These are phyloP conservation scores for Tyto alba DNA, from an alignment of 2,113 vertebrate genomes.

Conservation along the genomic window DNA sequence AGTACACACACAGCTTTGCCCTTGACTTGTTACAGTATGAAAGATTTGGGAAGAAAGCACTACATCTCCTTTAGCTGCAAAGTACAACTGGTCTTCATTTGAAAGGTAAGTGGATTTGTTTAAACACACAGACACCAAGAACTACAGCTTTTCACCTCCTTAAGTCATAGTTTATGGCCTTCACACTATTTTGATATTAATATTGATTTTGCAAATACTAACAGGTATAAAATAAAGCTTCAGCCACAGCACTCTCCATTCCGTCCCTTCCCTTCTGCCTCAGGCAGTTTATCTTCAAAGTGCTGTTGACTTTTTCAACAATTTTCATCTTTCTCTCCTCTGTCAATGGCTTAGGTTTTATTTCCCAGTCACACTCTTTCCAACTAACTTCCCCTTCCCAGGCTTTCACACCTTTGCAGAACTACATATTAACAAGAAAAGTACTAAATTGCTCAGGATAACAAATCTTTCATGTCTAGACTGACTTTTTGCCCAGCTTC, in stretches of 20 bases:
- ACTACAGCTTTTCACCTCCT: neutral
- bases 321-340: neutral
- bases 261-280: neutral
- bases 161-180: neutral
- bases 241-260: neutral
- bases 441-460: neutral
- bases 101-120: neutral
- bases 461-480: neutral
- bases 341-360: neutral
- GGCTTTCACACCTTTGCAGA: neutral
- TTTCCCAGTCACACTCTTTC: neutral
- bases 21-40: neutral
- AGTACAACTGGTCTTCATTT: neutral
- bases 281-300: neutral
- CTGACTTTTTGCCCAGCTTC: neutral
- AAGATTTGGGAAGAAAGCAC: neutral
- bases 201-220: neutral
- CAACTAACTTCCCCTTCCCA: neutral
- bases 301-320: neutral
- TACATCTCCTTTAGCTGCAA: neutral
- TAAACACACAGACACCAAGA: neutral
- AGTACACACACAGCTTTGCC: neutral
- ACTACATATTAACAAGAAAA: neutral
- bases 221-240: neutral
- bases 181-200: neutral